Evolutionary conservation across 2,113 vertebrate species (phyloP).

Genomic region (Pterocles gutturalis): DNA sequence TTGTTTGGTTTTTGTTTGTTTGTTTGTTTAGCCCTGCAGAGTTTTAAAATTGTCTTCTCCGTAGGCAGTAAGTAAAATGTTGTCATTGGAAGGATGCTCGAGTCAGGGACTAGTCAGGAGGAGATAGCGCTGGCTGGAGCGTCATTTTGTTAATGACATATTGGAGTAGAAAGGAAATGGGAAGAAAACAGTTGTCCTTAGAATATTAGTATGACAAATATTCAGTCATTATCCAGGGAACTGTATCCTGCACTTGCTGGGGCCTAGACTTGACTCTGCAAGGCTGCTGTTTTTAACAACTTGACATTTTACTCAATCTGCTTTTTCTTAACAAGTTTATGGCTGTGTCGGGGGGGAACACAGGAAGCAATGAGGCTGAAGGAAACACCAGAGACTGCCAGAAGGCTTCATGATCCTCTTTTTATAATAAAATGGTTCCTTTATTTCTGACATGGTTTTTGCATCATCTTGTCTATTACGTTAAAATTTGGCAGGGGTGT

Average conservation of each 20-base stretch:
- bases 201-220: not conserved
- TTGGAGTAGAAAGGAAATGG: not conserved
- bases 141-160: not conserved
- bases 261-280: not conserved
- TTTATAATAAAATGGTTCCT: not conserved
- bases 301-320: slow-evolving; percentile 29
- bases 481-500: not conserved
- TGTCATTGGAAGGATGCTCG: not conserved
- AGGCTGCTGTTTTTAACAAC: slow-evolving; percentile 22
- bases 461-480: not conserved
- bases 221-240: not conserved
- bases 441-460: slow-evolving; percentile 9
- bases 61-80: not conserved
- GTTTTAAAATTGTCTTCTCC: not conserved
- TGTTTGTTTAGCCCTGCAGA: not conserved
- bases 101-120: not conserved
- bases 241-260: not conserved
- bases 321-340: not conserved
- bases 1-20: not conserved
- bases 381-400: not conserved
- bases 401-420: not conserved
- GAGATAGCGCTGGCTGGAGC: not conserved
- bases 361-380: not conserved
- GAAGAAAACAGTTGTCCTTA: not conserved
- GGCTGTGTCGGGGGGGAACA: rapidly evolving